Base-by-base conservation (phyloP, 2,888 invertebrate species). In the Pachycephus smyrnensis region DNA sequence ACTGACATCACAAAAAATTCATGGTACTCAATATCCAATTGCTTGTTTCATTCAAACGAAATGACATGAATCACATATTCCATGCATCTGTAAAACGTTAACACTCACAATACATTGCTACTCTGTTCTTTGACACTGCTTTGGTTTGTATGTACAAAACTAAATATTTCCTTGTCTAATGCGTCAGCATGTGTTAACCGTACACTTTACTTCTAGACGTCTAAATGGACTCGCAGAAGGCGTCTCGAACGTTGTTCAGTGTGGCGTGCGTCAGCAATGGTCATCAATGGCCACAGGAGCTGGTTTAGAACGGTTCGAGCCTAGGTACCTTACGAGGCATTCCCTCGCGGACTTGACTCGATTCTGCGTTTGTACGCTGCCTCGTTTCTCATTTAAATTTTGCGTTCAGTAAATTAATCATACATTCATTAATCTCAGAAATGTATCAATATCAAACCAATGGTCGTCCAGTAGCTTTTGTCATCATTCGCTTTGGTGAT, bases 171-270 rank as follows among this genome's bases (percentile, higher is more conserved):
- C 23, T 23, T 4, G 23, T 23, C 0, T 23, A 55, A 55, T 55
- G 40, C 23, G 23, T 23, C 40, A 55, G 40, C 40, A 55, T 9
- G 40, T 55, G 9, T 23, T 55, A 55, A 55, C 23, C 23, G 9
- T 55, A 55, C 40, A 55, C 6, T 55, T 55, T 55, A 55, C 23
- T 86, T 86, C 79, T 92, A 96, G 95, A 89, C 94, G 95, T 85
- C 92, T 96, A 87, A 95, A 94, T 91, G 95, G 95, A 86, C 92
- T 96, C 86, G 95, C 95, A 75, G 94, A 95, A 73, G 95, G 96
- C 75, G 93, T 96, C 83, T 94, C 95, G 68, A 94, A 94, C 77
- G 93, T 95, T 82, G 93, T 95, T 88, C 94, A 95, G 90, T 95
- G 94, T 91, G 94, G 94, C 91, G 93, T 95, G 85, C 93, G 95